These are phyloP conservation scores for Erebia ligea DNA, from an alignment of 2,888 invertebrate genomes.

Conservation along the genomic window DNA sequence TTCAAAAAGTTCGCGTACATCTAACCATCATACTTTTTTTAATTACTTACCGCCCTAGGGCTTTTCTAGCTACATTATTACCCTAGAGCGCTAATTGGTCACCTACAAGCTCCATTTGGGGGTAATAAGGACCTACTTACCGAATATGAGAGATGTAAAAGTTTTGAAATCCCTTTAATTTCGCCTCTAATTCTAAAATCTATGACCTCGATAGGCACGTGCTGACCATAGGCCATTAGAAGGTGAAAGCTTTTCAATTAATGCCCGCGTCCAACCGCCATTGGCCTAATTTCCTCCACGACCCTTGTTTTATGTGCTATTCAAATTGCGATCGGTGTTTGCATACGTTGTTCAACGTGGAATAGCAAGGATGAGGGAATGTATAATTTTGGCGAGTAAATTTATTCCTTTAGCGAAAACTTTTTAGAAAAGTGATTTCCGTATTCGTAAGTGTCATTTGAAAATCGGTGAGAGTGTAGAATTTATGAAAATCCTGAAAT, in stretches of 20 bases:
- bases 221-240: conserved; percentile 6
- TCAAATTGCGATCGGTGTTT: conserved; percentile 9
- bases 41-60: too few species aligned
- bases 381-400: not conserved
- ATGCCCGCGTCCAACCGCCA: conserved; percentile 7
- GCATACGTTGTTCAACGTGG: not conserved
- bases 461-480: too few species aligned
- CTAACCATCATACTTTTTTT: too few species aligned
- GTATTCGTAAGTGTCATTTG: too few species aligned
- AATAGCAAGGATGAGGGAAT: not conserved
- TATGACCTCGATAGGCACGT: not conserved
- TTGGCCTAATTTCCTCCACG: conserved; percentile 13
- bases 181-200: not conserved
- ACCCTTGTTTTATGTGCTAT: conserved; percentile 12
- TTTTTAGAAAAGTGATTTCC: too few species aligned
- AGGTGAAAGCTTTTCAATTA: conserved; percentile 28
- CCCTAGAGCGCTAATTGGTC: too few species aligned
- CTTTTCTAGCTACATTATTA: too few species aligned
- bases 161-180: not conserved
- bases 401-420: not conserved
- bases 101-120: too few species aligned
- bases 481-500: too few species aligned
- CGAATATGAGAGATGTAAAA: too few species aligned
- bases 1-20: too few species aligned
- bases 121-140: too few species aligned